Conservation (phyloP, 1,140 invertebrate genomes). For the Dinoponera quadriceps region DNA sequence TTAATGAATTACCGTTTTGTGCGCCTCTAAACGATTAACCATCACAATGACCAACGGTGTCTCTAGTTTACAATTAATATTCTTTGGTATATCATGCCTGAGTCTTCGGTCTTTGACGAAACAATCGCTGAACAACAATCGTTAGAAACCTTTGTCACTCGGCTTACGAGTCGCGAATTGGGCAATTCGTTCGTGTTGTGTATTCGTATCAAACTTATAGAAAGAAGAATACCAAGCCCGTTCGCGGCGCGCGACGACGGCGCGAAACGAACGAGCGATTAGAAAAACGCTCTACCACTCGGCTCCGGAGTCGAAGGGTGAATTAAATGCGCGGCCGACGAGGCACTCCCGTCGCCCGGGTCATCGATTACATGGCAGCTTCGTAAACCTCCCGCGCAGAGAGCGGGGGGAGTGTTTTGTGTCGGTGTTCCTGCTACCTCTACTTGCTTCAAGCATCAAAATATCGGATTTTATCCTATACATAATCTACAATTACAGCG, state of each 20-base stretch:
- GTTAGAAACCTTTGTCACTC: conserved; percentile 63
- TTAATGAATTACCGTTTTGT: conserved; percentile 81
- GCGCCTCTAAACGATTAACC: conserved; percentile 80
- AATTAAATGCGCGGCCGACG: conserved; percentile 62
- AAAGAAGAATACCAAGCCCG: conserved; percentile 51
- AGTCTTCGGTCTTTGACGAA: conserved; percentile 77
- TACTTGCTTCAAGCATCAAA: conserved; percentile 51
- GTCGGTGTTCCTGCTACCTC: not conserved
- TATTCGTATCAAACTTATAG: conserved; percentile 70
- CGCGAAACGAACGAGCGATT: conserved; percentile 64
- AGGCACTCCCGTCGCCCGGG: conserved; percentile 56
- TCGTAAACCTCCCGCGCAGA: conserved; percentile 63
- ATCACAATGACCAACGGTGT: conserved; percentile 80
- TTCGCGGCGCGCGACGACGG: conserved; percentile 3
- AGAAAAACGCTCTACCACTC: conserved; percentile 60
- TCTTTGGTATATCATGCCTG: conserved; percentile 85
- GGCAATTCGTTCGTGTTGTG: not conserved
- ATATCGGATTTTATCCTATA: conserved; percentile 24
- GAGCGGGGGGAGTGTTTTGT: conserved; percentile 1
- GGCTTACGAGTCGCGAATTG: conserved; percentile 25
- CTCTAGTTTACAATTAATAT: conserved; percentile 81
- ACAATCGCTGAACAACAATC: too few species aligned
- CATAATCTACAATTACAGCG: conserved; percentile 13
- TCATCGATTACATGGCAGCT: conserved; percentile 72
- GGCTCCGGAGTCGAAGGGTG: conserved; percentile 31